Evolutionary conservation across 2,797 vertebrate genomes (phyloP).

Genomic region (Pangasius macronema): DNA sequence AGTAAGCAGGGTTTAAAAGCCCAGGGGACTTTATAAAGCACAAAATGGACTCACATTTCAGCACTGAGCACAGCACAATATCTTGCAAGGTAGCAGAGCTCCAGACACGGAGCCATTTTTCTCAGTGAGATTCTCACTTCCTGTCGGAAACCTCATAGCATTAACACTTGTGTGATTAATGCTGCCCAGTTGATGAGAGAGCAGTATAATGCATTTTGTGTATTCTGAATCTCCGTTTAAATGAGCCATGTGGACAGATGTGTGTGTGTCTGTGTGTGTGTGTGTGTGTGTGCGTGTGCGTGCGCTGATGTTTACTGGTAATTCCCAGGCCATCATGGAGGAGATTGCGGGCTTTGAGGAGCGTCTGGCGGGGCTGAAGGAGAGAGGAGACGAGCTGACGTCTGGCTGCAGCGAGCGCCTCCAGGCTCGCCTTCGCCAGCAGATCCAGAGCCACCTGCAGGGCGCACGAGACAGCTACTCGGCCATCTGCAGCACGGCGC

Average conservation of each 20-base stretch:
- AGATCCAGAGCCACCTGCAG: constrained; percentile 88
- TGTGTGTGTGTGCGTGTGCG: constrained; percentile 41
- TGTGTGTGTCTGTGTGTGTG: neutral
- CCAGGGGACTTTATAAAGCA: neutral
- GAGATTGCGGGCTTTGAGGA: constrained; percentile 96
- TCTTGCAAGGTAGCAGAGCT: constrained; percentile 13
- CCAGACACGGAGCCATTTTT: neutral
- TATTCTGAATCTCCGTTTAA: neutral
- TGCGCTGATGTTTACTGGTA: constrained; percentile 22
- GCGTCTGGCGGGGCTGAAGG: constrained; percentile 82
- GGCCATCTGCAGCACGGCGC: constrained; percentile 95
- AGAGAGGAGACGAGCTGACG: constrained; percentile 84
- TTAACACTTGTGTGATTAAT: constrained; percentile 20
- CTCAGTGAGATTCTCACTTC: neutral
- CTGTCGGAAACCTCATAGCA: neutral
- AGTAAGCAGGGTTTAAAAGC: neutral
- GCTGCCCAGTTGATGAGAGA: neutral
- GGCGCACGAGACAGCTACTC: constrained; percentile 95
- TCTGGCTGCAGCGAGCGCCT: constrained; percentile 85
- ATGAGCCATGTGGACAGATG: constrained; percentile 2
- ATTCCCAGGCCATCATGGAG: constrained; percentile 92
- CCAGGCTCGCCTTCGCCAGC: constrained; percentile 88
- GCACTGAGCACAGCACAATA: neutral
- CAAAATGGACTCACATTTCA: constrained; percentile 4
- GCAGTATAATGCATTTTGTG: neutral